These are phyloP conservation scores for Epiblema foenella DNA, from an alignment of 2,888 invertebrate species.

Conservation along the genomic window DNA sequence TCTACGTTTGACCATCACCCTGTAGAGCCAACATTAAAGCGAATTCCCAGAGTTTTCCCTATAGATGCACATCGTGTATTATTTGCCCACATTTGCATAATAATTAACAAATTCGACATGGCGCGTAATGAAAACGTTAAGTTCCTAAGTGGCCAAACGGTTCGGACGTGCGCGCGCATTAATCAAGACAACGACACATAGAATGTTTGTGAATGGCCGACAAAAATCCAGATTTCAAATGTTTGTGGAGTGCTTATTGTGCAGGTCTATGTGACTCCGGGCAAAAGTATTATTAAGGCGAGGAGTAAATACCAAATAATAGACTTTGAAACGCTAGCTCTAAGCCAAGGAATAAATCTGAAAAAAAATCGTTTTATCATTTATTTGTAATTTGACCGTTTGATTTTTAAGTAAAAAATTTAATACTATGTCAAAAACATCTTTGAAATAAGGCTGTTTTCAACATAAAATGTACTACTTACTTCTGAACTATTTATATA, in stretches of 20 bases:
- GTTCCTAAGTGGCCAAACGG: constrained; percentile 59
- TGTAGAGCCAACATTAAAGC: constrained; percentile 12
- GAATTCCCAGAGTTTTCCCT: constrained; percentile 43
- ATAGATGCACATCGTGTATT: constrained; percentile 56
- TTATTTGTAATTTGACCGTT: too few species aligned
- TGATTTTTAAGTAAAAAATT: too few species aligned
- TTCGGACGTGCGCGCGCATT: constrained; percentile 74
- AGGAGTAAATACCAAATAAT: too few species aligned
- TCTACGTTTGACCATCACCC: neutral
- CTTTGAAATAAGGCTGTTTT: too few species aligned
- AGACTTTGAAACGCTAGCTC: too few species aligned
- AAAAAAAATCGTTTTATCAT: too few species aligned
- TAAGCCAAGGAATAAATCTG: too few species aligned
- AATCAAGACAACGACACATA: constrained; percentile 67
- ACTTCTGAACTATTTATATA: too few species aligned
- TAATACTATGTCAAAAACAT: too few species aligned
- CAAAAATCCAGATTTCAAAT: constrained; percentile 52
- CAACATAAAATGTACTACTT: too few species aligned
- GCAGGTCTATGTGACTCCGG: neutral
- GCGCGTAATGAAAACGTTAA: constrained; percentile 65
- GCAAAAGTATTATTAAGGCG: too few species aligned
- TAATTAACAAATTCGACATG: constrained; percentile 67
- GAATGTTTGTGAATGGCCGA: constrained; percentile 60
- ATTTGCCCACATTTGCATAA: constrained; percentile 65
- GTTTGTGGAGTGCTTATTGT: constrained; percentile 21